Evolutionary conservation across 2,797 vertebrate species (phyloP).

Genomic region (Pteropus rufus): DNA sequence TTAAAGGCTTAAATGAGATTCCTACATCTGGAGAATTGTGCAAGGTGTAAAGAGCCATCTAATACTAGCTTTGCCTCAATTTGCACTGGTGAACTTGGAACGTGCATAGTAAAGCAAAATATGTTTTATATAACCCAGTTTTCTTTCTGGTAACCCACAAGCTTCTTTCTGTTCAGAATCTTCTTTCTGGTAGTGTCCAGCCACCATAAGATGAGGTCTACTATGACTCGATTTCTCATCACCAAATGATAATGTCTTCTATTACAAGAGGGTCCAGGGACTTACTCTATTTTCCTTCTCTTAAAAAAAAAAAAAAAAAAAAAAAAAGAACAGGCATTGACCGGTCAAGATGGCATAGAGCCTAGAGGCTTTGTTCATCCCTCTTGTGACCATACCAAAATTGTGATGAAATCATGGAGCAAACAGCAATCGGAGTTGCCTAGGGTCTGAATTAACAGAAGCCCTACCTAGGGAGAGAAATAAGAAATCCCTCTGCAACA

Average conservation of each 20-base stretch:
- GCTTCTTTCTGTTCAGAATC: neutral
- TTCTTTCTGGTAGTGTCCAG: neutral
- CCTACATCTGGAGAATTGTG: neutral
- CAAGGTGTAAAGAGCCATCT: neutral
- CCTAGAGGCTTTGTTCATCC: too few relatives aligned
- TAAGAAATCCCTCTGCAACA: too few relatives aligned
- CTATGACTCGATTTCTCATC: neutral
- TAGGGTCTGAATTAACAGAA: too few relatives aligned
- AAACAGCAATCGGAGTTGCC: too few relatives aligned
- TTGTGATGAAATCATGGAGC: too few relatives aligned
- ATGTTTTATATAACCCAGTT: neutral
- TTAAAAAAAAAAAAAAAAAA: neutral
- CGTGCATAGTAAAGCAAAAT: neutral
- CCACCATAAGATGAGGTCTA: neutral
- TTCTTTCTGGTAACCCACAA: neutral
- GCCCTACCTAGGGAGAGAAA: too few relatives aligned
- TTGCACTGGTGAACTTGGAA: neutral
- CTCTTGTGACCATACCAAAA: too few relatives aligned
- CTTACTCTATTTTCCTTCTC: neutral
- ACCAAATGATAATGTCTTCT: neutral
- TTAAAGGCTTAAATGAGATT: conserved; percentile 18
- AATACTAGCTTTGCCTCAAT: neutral
- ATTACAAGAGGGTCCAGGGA: neutral
- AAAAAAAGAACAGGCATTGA: too few relatives aligned
- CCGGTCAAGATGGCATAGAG: too few relatives aligned